Base-by-base conservation (phyloP, 2,113 vertebrate species). In the Numida meleagris region DNA sequence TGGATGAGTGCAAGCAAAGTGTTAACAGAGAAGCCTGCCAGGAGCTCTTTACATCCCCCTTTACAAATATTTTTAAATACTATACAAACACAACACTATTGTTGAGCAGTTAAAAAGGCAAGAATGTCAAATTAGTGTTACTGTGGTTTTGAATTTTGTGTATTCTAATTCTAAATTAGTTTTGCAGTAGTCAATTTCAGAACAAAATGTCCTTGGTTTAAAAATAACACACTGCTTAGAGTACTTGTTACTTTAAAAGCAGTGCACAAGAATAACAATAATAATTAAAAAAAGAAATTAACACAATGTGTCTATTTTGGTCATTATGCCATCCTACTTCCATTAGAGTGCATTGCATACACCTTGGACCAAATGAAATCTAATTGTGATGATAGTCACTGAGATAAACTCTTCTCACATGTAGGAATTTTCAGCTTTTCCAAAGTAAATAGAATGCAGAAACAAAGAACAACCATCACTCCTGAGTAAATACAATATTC, bases 71-170 rank as follows among this genome's bases (percentile, higher is more conserved):
- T 95, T 94, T 94, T 63, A 72, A 95, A 72, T 57, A 38, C 61
- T 94, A 34, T 78, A 88, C 79, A 89, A 97, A 96, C 82, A 93
- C 51, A 91, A 40, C 33, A 14, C 93, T 88, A 93, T 97, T 95
- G 95, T 94, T 86, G n/a, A 89, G 89, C 73, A 93, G 82, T 77
- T 89, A 91, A 88, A 94, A 91, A 94, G 51, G 20, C 78, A 94
- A 86, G 76, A 95, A 95, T 89, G 93, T 76, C 68, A 97, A 95
- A 95, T 91, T 88, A 89, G 85, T 88, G 72, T 94, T 91, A 91
- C 82, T 95, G 94, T 95, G 96, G 95, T 93, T 96, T 94, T 89
- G 63, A 89, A 91, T 97, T 95, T 93, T 86, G 43, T 86, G 79
- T 86, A 93, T 94, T 95, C 89, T 89, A 95, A 94, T 91, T 96